Evolutionary conservation across 2,888 invertebrate genomes (phyloP).

Genomic region (Lasioglossum villosulum): DNA sequence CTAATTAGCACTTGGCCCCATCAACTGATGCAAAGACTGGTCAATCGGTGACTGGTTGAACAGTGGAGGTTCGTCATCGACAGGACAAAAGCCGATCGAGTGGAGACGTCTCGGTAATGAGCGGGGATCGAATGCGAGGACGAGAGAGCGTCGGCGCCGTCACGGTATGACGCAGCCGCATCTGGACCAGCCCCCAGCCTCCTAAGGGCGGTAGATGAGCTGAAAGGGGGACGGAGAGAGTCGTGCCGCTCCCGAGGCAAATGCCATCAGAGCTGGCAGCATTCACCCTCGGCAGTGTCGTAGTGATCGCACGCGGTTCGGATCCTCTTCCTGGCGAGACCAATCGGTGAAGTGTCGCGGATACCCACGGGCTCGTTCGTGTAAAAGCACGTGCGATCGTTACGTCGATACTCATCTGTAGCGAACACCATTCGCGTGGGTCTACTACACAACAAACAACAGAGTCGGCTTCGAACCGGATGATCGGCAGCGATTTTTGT

Average conservation of each 20-base stretch:
- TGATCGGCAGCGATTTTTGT: not conserved
- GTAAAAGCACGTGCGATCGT: not conserved
- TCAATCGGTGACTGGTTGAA: constrained; percentile 22
- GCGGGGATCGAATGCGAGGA: constrained; percentile 55
- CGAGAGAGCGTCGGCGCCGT: constrained; percentile 69
- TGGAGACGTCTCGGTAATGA: constrained; percentile 37
- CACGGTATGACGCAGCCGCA: constrained; percentile 65
- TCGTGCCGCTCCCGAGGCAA: constrained; percentile 68
- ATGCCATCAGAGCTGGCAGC: constrained; percentile 61
- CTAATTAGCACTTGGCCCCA: constrained; percentile 27
- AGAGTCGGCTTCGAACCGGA: not conserved
- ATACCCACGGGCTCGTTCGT: not conserved
- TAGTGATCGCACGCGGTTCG: constrained; percentile 41
- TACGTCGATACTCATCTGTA: not conserved
- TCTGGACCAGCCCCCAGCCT: constrained; percentile 48
- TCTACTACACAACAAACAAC: not conserved
- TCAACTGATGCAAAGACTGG: constrained; percentile 3
- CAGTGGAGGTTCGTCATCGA: constrained; percentile 20
- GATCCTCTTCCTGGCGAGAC: constrained; percentile 11
- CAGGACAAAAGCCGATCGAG: constrained; percentile 35
- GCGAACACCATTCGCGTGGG: not conserved
- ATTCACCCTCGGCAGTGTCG: constrained; percentile 55
- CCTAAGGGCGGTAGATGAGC: constrained; percentile 40
- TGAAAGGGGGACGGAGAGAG: constrained; percentile 34
- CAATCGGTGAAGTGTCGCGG: constrained; percentile 10